Conservation (phyloP, 2,113 vertebrate species). For the Chaenogobius annularis region DNA sequence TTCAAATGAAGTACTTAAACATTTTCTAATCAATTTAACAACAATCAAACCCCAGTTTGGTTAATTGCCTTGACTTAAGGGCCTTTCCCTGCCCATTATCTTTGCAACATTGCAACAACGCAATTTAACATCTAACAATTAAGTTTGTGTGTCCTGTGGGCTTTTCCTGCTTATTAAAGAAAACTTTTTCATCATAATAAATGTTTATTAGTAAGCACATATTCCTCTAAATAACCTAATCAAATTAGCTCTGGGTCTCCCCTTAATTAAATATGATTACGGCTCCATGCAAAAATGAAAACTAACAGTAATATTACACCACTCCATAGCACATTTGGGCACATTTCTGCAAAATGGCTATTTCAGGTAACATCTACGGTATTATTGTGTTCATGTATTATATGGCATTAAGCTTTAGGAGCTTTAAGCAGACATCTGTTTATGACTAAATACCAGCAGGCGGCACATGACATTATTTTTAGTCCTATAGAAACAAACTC, state of each 20-base stretch:
- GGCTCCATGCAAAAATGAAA: slow-evolving; percentile 67
- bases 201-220: slow-evolving; percentile 74
- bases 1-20: slow-evolving; percentile 76
- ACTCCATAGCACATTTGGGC: slow-evolving; percentile 59
- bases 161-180: slow-evolving; percentile 75
- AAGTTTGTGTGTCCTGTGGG: slow-evolving; percentile 75
- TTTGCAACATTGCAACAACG: slow-evolving; percentile 77
- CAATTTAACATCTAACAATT: slow-evolving; percentile 80
- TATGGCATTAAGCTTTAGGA: slow-evolving; percentile 10
- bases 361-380: slow-evolving; percentile 34
- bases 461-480: slow-evolving; percentile 36
- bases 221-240: slow-evolving; percentile 75
- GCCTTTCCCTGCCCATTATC: slow-evolving; percentile 80
- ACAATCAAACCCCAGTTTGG: slow-evolving; percentile 78
- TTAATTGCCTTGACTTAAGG: slow-evolving; percentile 79
- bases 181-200: slow-evolving; percentile 78
- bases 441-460: slow-evolving; percentile 36
- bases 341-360: slow-evolving; percentile 67
- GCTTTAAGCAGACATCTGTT: background rate
- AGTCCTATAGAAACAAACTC: slow-evolving; percentile 20
- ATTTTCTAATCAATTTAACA: slow-evolving; percentile 80
- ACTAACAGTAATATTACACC: slow-evolving; percentile 63
- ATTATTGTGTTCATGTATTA: slow-evolving; percentile 1
- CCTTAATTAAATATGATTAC: slow-evolving; percentile 71
- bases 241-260: slow-evolving; percentile 76